A percentile compares a stretch with the other conserved stretches of the same genome.
Conservation (phyloP, 2,888 invertebrate genomes). For the Agapetus fuscipes region DNA sequence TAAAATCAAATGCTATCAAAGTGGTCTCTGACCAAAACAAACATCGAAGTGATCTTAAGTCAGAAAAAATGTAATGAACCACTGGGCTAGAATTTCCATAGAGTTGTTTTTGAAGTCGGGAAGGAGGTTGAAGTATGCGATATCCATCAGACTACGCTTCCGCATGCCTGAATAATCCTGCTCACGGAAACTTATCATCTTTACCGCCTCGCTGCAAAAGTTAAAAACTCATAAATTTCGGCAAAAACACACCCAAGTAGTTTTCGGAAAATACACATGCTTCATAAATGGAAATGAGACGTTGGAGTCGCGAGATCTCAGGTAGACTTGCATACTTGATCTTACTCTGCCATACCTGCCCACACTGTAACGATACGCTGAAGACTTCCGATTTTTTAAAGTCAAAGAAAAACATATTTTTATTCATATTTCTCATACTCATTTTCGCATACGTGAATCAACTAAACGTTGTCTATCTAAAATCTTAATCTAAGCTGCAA, state of each 20-base stretch:
- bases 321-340: not conserved
- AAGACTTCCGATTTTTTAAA: too few relatives aligned
- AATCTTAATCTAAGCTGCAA: too few relatives aligned
- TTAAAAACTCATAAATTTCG: conserved; percentile 21
- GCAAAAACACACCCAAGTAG: conserved; percentile 11
- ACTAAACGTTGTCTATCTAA: too few relatives aligned
- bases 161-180: conserved; percentile 13
- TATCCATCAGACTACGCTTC: conserved; percentile 13
- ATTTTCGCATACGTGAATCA: too few relatives aligned
- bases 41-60: too few relatives aligned
- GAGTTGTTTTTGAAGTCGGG: conserved; percentile 1
- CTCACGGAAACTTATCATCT: conserved; percentile 10
- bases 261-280: conserved; percentile 15
- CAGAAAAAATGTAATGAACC: too few relatives aligned
- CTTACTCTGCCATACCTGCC: too few relatives aligned
- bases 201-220: conserved; percentile 14
- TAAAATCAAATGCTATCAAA: too few relatives aligned
- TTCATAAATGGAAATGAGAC: conserved; percentile 16
- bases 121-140: conserved; percentile 6
- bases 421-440: too few relatives aligned
- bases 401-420: too few relatives aligned
- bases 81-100: not conserved
- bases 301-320: conserved; percentile 4
- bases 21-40: too few relatives aligned
- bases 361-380: too few relatives aligned